phyloP scores from a whole-genome alignment of 2,888 invertebrate genomes.

The Polyommatus icarus region DNA sequence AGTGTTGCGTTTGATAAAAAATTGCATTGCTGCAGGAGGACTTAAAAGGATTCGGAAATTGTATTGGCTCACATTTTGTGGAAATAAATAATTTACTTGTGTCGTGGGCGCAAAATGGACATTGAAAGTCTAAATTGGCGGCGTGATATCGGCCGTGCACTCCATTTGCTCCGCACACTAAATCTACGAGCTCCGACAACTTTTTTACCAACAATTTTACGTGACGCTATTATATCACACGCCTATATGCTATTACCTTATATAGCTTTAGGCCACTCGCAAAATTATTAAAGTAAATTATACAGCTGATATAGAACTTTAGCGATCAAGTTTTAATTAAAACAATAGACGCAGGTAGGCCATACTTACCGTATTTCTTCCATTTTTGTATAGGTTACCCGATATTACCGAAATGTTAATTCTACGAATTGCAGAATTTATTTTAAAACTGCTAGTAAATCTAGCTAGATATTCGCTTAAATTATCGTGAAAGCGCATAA shows the following conservation, averaged over 20 bases:
- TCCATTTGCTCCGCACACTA: slow-evolving; percentile 17
- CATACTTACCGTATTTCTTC: too few species aligned
- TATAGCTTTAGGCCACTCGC: background rate
- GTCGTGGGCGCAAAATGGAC: slow-evolving; percentile 21
- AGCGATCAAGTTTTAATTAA: background rate
- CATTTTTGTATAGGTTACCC: background rate
- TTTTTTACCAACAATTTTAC: slow-evolving; percentile 13
- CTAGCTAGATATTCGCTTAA: slow-evolving; percentile 10
- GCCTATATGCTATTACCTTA: slow-evolving; percentile 11
- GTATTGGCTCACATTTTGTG: background rate
- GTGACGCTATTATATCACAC: background rate
- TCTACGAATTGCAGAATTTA: background rate
- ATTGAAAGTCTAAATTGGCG: slow-evolving; percentile 22
- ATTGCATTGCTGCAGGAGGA: background rate
- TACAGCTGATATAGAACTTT: background rate
- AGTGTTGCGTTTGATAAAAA: too few species aligned
- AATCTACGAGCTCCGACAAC: slow-evolving; percentile 19
- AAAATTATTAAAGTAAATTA: background rate
- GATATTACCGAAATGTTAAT: background rate
- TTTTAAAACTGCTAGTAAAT: background rate
- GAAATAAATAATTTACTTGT: slow-evolving; percentile 15
- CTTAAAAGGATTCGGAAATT: background rate
- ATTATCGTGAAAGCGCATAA: slow-evolving; percentile 35
- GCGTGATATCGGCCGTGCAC: slow-evolving; percentile 20
- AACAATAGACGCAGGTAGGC: too few species aligned